phyloP scores from a whole-genome alignment of 2,113 vertebrate genomes.

The Pseudopodoces humilis region DNA sequence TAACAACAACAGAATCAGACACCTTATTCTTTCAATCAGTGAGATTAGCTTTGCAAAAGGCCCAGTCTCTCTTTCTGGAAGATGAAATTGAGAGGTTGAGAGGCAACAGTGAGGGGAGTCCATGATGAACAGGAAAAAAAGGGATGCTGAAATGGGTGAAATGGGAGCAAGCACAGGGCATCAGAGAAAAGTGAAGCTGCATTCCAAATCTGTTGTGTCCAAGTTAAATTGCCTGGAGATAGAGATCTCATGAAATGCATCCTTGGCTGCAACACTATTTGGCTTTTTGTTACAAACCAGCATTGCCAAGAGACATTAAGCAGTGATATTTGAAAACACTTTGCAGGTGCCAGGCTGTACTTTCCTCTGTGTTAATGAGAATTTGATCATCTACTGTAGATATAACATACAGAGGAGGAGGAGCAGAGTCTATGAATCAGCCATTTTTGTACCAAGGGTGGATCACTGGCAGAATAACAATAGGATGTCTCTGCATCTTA shows the following conservation, averaged over 20 bases:
- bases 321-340: slow-evolving; percentile 63
- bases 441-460: neutral
- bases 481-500: neutral
- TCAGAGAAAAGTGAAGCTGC: neutral
- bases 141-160: neutral
- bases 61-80: neutral
- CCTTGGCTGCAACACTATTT: slow-evolving; percentile 43
- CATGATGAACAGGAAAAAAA: neutral
- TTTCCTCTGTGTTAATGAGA: slow-evolving; percentile 55
- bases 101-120: neutral
- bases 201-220: neutral
- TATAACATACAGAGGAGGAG: slow-evolving; percentile 15
- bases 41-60: neutral
- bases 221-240: slow-evolving; percentile 41
- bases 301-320: slow-evolving; percentile 62
- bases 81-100: neutral
- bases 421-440: neutral
- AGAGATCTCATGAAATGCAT: slow-evolving; percentile 38
- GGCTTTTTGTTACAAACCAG: slow-evolving; percentile 23
- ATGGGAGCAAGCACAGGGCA: neutral
- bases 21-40: neutral
- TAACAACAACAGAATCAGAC: neutral
- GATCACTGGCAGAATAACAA: slow-evolving; percentile 21
- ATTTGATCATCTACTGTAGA: slow-evolving; percentile 61
- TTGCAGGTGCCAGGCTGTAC: slow-evolving; percentile 61